Evolutionary conservation across 1,140 invertebrate species (phyloP), one percentile per base, ranked within the genome.

Genomic region (Plutomurus gul): DNA sequence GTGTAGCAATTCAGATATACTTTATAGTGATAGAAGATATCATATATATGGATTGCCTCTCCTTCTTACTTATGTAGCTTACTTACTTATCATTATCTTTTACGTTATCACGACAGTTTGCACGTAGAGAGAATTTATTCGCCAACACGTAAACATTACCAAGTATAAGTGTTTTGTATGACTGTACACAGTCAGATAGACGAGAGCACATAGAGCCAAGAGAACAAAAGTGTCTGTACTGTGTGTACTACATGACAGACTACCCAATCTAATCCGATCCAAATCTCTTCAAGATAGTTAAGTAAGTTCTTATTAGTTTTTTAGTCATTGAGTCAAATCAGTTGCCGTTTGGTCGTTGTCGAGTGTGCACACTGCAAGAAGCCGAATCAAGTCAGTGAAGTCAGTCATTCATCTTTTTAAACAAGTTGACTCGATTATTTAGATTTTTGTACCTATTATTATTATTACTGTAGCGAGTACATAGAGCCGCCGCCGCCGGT

Each of bases 101-200:
- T 65, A 65, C 56, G 56, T 33, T 65, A 65, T 65, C 56, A 65
- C 56, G 56, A 65, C 56, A 65, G 56, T 65, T 65, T 65, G 56
- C 56, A 65, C 56, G 56, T 65, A 65, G 27, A 65, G 13, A n/a
- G 27, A 65, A 65, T 65, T 65, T 65, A 65, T 65, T 65, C 56
- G 56, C 56, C 56, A 65, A 65, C 56, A 65, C 56, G 56, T 65
- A 65, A 65, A 65, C 56, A 65, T 65, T 65, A 65, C 27, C 30
- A 33, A 65, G 56, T 33, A 27, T 4, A 27, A 30, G 4, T 27
- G 30, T 1, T 6, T 16, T 18, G 18, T 51, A 51, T 25, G 47
- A 25, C 47, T 22, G 47, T 22, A n/a, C 13, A 25, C 47, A 10
- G 20, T n/a, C 25, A 20, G 20, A 51, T 8, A 51, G 47, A 3